These are phyloP conservation scores for Drosophila biarmipes DNA, from an alignment of 1,140 invertebrate species.

Conservation along the genomic window DNA sequence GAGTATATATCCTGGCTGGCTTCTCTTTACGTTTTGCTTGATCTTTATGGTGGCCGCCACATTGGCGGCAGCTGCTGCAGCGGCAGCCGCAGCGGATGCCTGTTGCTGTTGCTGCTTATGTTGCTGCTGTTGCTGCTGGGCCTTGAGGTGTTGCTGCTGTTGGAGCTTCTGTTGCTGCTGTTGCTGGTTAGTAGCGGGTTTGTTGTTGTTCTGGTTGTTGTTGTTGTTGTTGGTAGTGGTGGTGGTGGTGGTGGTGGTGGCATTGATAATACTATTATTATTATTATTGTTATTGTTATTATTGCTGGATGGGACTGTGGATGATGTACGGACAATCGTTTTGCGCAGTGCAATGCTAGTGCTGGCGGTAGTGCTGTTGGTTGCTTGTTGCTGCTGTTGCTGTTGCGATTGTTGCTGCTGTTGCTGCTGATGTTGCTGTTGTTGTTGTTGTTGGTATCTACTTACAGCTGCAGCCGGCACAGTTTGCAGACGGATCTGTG, in stretches of 20 bases:
- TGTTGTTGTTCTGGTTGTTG: constrained; percentile 83
- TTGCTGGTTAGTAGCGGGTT: constrained; percentile 75
- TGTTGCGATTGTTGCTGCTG: constrained; percentile 58
- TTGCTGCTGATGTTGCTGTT: constrained; percentile 50
- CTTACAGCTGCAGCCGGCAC: constrained; percentile 86
- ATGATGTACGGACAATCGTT: constrained; percentile 85
- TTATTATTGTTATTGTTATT: constrained; percentile 66
- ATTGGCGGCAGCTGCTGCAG: constrained; percentile 71
- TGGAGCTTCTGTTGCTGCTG: constrained; percentile 62
- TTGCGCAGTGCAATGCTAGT: constrained; percentile 86
- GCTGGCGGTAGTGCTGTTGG: constrained; percentile 66
- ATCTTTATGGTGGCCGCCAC: constrained; percentile 81
- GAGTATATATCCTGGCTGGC: constrained; percentile 34
- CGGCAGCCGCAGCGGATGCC: constrained; percentile 68
- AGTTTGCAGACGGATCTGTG: constrained; percentile 86
- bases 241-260: constrained; percentile 66
- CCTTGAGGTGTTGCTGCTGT: constrained; percentile 69
- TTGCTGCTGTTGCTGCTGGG: constrained; percentile 70
- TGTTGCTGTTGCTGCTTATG: constrained; percentile 71
- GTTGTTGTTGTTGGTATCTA: constrained; percentile 85
- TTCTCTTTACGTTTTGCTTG: constrained; percentile 84
- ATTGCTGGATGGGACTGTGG: constrained; percentile 82
- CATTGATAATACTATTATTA: constrained; percentile 58
- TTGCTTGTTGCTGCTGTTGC: constrained; percentile 62
- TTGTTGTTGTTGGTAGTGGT: constrained; percentile 71